Base-by-base conservation (phyloP, 2,113 vertebrate species). In the Paramormyrops kingsleyae region DNA sequence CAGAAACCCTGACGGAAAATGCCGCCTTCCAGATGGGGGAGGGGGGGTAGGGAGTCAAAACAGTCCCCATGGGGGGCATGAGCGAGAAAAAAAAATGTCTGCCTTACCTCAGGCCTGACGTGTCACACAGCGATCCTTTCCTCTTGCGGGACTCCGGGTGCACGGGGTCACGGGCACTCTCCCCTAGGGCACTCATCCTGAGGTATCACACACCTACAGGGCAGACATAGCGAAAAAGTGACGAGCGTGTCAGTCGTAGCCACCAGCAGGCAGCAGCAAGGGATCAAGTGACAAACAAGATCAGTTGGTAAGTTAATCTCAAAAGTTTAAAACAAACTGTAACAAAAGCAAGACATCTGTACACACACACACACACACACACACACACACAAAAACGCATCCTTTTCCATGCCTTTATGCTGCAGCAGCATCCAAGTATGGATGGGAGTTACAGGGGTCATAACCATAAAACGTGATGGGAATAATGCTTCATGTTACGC, bases 151-250 rank as follows among this genome's bases (percentile, higher is more conserved):
- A 96, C 93, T 99, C 98, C 27, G 96, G 94, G 93, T 96, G 96
- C 91, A 95, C 94, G 89, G 97, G 96, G 94, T 99, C 98, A 8
- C 96, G 96, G 89, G 97, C 96, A 93, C 96, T 96, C 94, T 99
- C 97, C 95, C 97, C 97, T 21, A 97, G 96, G 94, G 97, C 96
- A 94, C 98, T 99, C 98, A 99, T 99, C 94, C 95, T 97, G 96
- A 97, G 94, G 94, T 97, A 95, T 91, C 95, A 96, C 95, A 96
- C 95, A 97, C 96, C 98, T 98, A 92, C 27, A 93, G 91, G 89
- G 92, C 70, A 31, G 19, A 90, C n/a, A 52, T 27, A 83, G 12
- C 47, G 27, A 31, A 39, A 9, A n/a, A 47, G 39, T 24, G 9
- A 89, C 50, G 46, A 44, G 88, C 62, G 83, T 49, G 13, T 62